phyloP scores from a whole-genome alignment of 2,113 vertebrate genomes.

The Philantomba maxwellii region DNA sequence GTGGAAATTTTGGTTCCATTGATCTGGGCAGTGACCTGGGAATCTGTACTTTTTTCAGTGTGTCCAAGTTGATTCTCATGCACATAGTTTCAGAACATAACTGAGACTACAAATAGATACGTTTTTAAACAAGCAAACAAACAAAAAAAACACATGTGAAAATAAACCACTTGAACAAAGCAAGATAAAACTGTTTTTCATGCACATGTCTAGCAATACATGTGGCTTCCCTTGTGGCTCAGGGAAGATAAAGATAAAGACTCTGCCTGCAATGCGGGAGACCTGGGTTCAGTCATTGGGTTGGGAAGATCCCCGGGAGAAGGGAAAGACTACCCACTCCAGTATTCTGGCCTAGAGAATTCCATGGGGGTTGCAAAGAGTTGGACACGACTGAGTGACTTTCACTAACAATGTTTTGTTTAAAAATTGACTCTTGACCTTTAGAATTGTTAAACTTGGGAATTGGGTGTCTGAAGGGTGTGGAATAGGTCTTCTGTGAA shows the following conservation, averaged over 20 bases:
- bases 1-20: background rate
- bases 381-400: background rate
- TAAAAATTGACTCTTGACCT: background rate
- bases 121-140: background rate
- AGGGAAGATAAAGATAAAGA: background rate
- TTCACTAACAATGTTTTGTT: background rate
- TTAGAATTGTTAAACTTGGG: constrained; percentile 17
- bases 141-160: background rate
- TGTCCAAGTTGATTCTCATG: background rate
- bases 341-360: background rate
- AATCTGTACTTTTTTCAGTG: background rate
- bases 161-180: background rate
- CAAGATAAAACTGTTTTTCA: constrained; percentile 19
- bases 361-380: background rate
- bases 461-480: background rate
- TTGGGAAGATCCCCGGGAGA: background rate
- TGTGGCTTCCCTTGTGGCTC: background rate
- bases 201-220: background rate
- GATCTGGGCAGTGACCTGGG: background rate
- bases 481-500: background rate
- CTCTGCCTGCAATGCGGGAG: background rate
- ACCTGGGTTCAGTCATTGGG: background rate
- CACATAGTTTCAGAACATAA: background rate
- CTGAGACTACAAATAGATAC: background rate
- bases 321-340: background rate